Percentiles rank a stretch among this genome's conserved stretches.
These are phyloP conservation scores for Corynorhinus townsendii DNA, from an alignment of 2,113 vertebrate genomes.

Conservation along the genomic window DNA sequence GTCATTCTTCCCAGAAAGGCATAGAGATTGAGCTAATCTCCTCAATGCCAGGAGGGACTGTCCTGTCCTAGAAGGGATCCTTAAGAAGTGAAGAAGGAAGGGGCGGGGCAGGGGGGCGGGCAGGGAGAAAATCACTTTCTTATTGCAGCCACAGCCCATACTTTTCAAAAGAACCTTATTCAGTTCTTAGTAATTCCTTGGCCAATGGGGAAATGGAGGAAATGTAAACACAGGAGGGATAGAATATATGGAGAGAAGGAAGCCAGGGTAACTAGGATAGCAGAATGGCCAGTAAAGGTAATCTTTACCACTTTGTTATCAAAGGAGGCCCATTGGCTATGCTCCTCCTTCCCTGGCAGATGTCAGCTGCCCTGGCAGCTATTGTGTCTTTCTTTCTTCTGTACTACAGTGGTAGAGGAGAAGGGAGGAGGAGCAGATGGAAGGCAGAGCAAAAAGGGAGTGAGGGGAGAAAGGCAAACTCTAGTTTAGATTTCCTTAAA, in stretches of 20 bases:
- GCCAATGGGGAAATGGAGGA: background rate
- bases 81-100: background rate
- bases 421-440: background rate
- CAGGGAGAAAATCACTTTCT: background rate
- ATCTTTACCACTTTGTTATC: background rate
- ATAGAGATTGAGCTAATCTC: background rate
- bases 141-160: background rate
- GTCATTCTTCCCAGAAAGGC: background rate
- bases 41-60: background rate
- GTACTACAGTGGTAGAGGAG: background rate
- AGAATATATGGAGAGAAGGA: background rate
- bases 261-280: background rate
- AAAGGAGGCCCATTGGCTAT: background rate
- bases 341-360: too few species aligned
- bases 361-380: background rate
- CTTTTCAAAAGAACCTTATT: background rate
- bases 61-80: background rate
- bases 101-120: fast-evolving
- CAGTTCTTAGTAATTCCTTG: background rate
- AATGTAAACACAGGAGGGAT: background rate
- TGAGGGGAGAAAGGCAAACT: background rate
- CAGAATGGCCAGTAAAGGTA: background rate
- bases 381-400: background rate
- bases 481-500: background rate
- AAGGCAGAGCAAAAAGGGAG: background rate